Base-by-base conservation (phyloP, 1,140 invertebrate species). In the Drosophila sp. region DNA sequence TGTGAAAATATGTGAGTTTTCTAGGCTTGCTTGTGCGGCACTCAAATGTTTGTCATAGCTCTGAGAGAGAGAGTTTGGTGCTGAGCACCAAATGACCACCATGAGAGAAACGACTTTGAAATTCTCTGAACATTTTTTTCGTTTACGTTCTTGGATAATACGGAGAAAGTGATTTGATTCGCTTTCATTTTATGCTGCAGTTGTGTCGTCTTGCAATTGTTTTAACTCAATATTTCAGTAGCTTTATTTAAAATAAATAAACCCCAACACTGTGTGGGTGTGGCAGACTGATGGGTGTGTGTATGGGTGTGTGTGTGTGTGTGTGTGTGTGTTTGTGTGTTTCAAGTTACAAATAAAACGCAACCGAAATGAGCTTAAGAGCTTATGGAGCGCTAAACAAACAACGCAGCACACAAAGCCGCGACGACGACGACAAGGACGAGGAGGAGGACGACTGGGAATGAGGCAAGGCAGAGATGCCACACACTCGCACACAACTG, bases 331-430 rank as follows among this genome's bases (percentile, higher is more conserved):
- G 38, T 62, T 55, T 50, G 66, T 70, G 73, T 75, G 82, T 83
- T 70, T 87, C 72, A 83, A 89, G 84, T 87, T 89, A 87, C 84
- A 87, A 89, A 87, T 87, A 87, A 89, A 87, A 87, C 84, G 79
- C 83, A 89, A 87, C 83, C 84, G 65, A 87, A 87, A 87, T 89
- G 84, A 87, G 83, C 83, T 87, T 87, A 87, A 89, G 83, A 89
- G 83, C 83, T 87, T 87, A 87, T 83, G 76, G 72, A 87, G 81
- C 83, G 83, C 84, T 87, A 89, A 87, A 89, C 83, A 87, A 87
- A 87, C 83, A 87, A 72, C 79, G 84, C 67, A 83, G 74, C 76
- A 77, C 72, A 89, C 75, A 89, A 82, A 86, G 72, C 82, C 82
- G 82, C 82, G 82, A 87, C 76, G 68, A 67, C 58, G 64, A 38